Base-by-base conservation (phyloP, 2,113 vertebrate genomes). In the Pygoscelis antarcticus region DNA sequence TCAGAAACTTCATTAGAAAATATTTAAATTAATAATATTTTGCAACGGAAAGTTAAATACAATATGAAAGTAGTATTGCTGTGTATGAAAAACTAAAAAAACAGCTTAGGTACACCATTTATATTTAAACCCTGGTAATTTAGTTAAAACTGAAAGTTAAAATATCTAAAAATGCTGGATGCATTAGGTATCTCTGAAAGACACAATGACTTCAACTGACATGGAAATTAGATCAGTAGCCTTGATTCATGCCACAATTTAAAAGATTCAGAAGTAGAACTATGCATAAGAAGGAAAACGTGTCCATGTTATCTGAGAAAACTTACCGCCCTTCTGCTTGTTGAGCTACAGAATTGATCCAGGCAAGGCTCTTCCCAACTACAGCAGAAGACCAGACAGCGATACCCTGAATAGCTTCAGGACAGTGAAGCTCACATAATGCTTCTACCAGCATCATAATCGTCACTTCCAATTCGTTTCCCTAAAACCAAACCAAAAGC, bases 401-500 rank as follows among this genome's bases (percentile, higher is more conserved):
- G 49, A 99, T 97, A 46, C 99, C 99, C 94, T 99, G 99, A 87
- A 99, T 99, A 88, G 99, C 99, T 96, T 99, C 99, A 23, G 99
- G 99, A 93, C 99, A 99, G 22, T 99, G 98, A 86, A 99, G 98
- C 88, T 99, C 99, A 98, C 99, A 99, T 11, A 99, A 95, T 21
- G 99, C 99, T 97, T 99, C 99, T 23, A 99, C 99, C 68, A 99
- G 97, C 98, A 99, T 98, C 94, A 99, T 99, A 81, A 99, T 97
- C 10, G 99, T 99, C 71, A 99, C 98, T 97, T 99, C 99, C 90
- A 99, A 95, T 91, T 99, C 99, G 84, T 98, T 98, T 79, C 99
- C 99, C 99, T 99, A 94, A 70, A 95, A 96, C 15, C 32, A 69
- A 68, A 68, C 38, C 69, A 84, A 75, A 83, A 71, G 25, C 1